Base-by-base conservation (phyloP, 1,140 invertebrate genomes). In the Pararge aegeria region DNA sequence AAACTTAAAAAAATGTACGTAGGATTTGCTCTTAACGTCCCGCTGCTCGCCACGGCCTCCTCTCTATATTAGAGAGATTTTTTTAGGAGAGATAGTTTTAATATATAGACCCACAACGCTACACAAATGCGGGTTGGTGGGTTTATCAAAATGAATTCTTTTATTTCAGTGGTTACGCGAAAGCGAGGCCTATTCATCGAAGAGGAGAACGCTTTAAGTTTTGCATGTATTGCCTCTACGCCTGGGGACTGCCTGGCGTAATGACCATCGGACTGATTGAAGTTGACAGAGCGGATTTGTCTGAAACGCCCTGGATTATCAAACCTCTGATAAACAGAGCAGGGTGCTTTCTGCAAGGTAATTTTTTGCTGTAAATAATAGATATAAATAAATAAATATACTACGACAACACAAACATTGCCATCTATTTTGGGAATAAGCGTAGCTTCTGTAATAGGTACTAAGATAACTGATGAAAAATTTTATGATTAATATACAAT, bases 151-250 rank as follows among this genome's bases (percentile, higher is more conserved):
- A 40, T 34, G 30, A 48, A 21, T 21, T 18, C 12, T 53, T 20
- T 44, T 52, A 9, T 74, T 71, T 7, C 72, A 87, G 85, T 53
- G 82, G 82, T 5, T 85, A 84, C 57, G 82, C 82, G 0, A 88
- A 88, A 65, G 79, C 82, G 9, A 70, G 85, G 4, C 70, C 75
- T 0, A 87, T 84, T 2, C 76, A 88, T 30, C 68, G 85, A 9
- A 66, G 78, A 0, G 83, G 85, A n/a, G 88, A 90, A 53, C 78
- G 68, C 7, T 90, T 86, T 64, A 80, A 92, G 10, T 93, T 94
- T 64, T 71, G 91, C 29, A 91, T 91, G 74, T 94, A 94, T 63
- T 92, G 91, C 5, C 27, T 92, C 3, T 94, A 93, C 74, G 92
- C 90, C 1, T 94, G 90, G 87, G 90, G 90, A 1, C 66, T 91